Percentiles rank a stretch among this genome's conserved stretches.
Evolutionary conservation across 1,140 invertebrate species (phyloP).

Genomic region (Halesus radiatus): DNA sequence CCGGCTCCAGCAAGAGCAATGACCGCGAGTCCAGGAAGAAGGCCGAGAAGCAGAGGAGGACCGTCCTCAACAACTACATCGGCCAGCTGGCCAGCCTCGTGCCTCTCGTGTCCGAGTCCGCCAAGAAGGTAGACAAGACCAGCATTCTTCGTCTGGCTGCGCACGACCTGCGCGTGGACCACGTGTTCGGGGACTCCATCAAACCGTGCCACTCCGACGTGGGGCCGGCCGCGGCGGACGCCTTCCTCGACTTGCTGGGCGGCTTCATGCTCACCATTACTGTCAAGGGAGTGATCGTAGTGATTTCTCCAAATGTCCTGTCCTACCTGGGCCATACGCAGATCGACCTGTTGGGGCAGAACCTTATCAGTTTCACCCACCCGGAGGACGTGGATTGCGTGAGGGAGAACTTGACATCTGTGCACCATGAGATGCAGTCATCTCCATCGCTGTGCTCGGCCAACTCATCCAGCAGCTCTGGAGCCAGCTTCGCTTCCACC

Average conservation of each 20-base stretch:
- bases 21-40: constrained; percentile 85
- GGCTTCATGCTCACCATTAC: constrained; percentile 88
- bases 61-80: constrained; percentile 91
- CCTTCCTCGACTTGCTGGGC: constrained; percentile 72
- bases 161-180: constrained; percentile 77
- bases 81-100: constrained; percentile 84
- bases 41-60: constrained; percentile 91
- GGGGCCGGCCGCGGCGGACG: constrained; percentile 66
- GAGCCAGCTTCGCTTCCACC: constrained; percentile 10
- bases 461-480: too few species aligned
- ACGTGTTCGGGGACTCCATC: constrained; percentile 71
- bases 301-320: constrained; percentile 88
- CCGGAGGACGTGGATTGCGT: constrained; percentile 84
- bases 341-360: constrained; percentile 90
- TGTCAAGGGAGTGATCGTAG: constrained; percentile 86
- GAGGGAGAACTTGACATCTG: constrained; percentile 78
- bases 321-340: constrained; percentile 87
- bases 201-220: constrained; percentile 65
- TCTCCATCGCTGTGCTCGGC: too few species aligned
- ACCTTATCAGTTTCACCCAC: constrained; percentile 84
- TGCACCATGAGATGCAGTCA: constrained; percentile 58
- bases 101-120: constrained; percentile 85
- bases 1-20: constrained; percentile 65
- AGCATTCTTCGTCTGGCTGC: constrained; percentile 88
- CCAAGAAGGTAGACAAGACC: constrained; percentile 91